phyloP scores from a whole-genome alignment of 2,888 invertebrate species.

The Tinea trinotella region DNA sequence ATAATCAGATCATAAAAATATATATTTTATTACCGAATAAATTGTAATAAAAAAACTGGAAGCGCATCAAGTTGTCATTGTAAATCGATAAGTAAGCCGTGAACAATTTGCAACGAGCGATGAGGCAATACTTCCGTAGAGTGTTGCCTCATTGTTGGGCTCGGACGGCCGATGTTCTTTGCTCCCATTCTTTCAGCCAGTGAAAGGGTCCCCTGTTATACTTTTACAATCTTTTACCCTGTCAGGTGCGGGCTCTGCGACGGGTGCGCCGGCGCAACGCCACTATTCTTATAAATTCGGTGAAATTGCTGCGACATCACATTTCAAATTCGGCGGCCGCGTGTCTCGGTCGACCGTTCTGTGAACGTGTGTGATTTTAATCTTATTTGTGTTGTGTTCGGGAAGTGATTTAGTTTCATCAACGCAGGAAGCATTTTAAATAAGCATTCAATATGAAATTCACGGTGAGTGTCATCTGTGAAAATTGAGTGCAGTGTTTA shows the following conservation, averaged over 20 bases:
- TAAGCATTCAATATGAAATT: conserved; percentile 65
- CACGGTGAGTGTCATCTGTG: conserved; percentile 60
- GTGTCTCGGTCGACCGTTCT: conserved; percentile 41
- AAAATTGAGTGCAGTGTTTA: background rate
- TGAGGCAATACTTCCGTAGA: conserved; percentile 60
- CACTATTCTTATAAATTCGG: conserved; percentile 68
- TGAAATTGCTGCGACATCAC: conserved; percentile 62
- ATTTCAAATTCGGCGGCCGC: conserved; percentile 70
- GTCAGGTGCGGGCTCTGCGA: conserved; percentile 35
- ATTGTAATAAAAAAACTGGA: no score
- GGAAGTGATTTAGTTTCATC: conserved; percentile 60
- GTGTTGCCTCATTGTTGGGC: conserved; percentile 61
- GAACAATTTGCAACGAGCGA: conserved; percentile 40
- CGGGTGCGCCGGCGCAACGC: conserved; percentile 42
- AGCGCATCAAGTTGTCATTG: background rate
- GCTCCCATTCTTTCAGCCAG: conserved; percentile 69
- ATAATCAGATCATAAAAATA: no score
- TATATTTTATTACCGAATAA: no score
- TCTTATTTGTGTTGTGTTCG: conserved; percentile 37
- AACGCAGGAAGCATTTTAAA: conserved; percentile 46
- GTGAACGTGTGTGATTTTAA: conserved; percentile 3
- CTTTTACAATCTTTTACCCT: conserved; percentile 70
- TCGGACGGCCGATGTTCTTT: conserved; percentile 52
- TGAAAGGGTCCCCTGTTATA: conserved; percentile 67
- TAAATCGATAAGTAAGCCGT: conserved; percentile 43